phyloP scores from a whole-genome alignment of 2,797 vertebrate genomes.

The Crocidura indochinensis region DNA sequence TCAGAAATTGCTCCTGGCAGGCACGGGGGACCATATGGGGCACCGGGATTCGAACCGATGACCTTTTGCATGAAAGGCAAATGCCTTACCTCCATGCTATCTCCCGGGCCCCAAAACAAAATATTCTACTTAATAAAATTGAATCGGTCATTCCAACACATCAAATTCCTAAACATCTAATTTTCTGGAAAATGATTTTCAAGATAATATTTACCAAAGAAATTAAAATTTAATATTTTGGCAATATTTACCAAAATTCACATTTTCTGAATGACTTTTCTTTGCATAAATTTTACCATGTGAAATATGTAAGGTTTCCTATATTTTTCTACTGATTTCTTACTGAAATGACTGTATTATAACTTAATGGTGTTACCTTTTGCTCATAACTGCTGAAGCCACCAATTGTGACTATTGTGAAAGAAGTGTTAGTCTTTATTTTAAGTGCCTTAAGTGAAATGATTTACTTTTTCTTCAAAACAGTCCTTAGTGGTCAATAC shows the following conservation, averaged over 20 bases:
- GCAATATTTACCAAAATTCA: too few relatives aligned
- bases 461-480: not conserved
- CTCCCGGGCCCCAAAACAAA: too few relatives aligned
- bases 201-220: too few relatives aligned
- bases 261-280: too few relatives aligned
- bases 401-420: not conserved
- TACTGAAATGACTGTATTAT: not conserved
- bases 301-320: not conserved
- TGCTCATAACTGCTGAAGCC: not conserved
- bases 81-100: too few relatives aligned
- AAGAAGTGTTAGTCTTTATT: not conserved
- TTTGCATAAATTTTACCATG: not conserved
- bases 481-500: not conserved
- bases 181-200: constrained; percentile 7
- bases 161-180: constrained; percentile 34
- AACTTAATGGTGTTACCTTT: not conserved
- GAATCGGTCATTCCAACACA: not conserved
- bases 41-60: too few relatives aligned
- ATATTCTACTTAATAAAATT: too few relatives aligned
- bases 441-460: constrained; percentile 35
- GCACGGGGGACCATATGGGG: too few relatives aligned
- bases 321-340: not conserved
- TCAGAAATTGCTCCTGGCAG: too few relatives aligned
- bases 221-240: too few relatives aligned
- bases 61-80: too few relatives aligned